Base-by-base conservation (phyloP, 2,888 invertebrate species). In the Leptinotarsa peninsularis region DNA sequence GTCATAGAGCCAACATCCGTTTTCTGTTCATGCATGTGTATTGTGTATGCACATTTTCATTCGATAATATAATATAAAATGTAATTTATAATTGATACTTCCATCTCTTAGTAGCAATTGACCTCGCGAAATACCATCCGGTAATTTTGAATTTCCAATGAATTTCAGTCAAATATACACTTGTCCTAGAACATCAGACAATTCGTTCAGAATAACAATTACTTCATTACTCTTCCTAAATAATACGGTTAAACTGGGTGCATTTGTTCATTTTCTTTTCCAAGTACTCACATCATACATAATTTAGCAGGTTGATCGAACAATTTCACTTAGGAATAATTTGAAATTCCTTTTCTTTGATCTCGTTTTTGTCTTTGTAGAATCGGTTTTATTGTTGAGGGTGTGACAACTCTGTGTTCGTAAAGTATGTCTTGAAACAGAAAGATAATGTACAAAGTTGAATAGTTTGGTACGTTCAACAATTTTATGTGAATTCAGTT, bases 251-350 rank as follows among this genome's bases (percentile, higher is more conserved):
- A 18, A 63, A 63, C 17, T 63, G 33, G 63, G 33, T 43, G 27
- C 43, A n/a, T 63, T 17, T 10, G 23, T 63, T 63, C 17, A 33
- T 63, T 63, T 63, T 63, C 63, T 63, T 63, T 60, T 63, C 43
- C 21, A n/a, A 63, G 63, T n/a, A 63, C 27, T 63, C 63, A 7
- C 63, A 63, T 33, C 33, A 69, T 70, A 43, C 70, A 70, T 70
- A 58, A 70, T 70, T 70, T 58, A 70, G 49, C 60, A 58, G 49
- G 70, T 49, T 58, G 23, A 18, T 60, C 49, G 43, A 18, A 49
- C 43, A 56, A 58, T 70, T 70, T 68, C 68, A 68, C 68, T 68
- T 54, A 5, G 33, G 43, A 63, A n/a, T 63, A 43, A 63, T 63
- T 63, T 63, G 63, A 63, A 63, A 27, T 33, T 63, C 17, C n/a